Conservation (phyloP, 2,888 invertebrate species). For the Eretmocerus hayati region DNA sequence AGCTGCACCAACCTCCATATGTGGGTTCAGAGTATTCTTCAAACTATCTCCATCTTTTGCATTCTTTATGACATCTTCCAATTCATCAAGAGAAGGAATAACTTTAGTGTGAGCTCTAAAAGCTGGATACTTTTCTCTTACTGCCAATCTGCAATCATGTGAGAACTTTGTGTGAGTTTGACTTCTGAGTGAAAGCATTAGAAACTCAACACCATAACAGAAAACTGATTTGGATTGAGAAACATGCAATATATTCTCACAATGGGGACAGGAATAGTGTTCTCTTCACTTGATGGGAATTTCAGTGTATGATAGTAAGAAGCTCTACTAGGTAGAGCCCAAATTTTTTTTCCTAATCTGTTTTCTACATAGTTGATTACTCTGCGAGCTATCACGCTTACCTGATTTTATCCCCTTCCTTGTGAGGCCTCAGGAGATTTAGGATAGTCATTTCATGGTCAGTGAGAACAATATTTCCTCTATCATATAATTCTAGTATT, state of each 20-base stretch:
- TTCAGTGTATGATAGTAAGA: no score
- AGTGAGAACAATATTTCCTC: slow-evolving; percentile 91
- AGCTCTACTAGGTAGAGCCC: no score
- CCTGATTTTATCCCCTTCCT: slow-evolving; percentile 82
- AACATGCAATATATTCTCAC: not conserved
- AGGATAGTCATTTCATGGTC: slow-evolving; percentile 85
- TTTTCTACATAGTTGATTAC: no score
- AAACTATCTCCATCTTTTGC: slow-evolving; percentile 69
- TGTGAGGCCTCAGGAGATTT: slow-evolving; percentile 85
- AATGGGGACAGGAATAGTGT: no score
- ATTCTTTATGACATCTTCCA: slow-evolving; percentile 55
- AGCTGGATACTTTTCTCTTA: slow-evolving; percentile 84
- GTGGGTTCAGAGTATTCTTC: slow-evolving; percentile 74
- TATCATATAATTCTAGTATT: slow-evolving; percentile 89
- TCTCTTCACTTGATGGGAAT: no score
- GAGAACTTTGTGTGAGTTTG: not conserved
- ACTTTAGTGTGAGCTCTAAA: slow-evolving; percentile 64
- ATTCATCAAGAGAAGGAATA: slow-evolving; percentile 52
- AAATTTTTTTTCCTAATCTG: no score
- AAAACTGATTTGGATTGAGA: not conserved
- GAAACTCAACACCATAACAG: no score
- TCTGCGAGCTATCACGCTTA: slow-evolving; percentile 31
- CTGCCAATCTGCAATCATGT: slow-evolving; percentile 65
- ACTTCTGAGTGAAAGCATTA: no score
- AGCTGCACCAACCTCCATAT: slow-evolving; percentile 85